These are phyloP conservation scores for Cydia strobilella DNA, from an alignment of 1,140 invertebrate genomes.

Conservation along the genomic window DNA sequence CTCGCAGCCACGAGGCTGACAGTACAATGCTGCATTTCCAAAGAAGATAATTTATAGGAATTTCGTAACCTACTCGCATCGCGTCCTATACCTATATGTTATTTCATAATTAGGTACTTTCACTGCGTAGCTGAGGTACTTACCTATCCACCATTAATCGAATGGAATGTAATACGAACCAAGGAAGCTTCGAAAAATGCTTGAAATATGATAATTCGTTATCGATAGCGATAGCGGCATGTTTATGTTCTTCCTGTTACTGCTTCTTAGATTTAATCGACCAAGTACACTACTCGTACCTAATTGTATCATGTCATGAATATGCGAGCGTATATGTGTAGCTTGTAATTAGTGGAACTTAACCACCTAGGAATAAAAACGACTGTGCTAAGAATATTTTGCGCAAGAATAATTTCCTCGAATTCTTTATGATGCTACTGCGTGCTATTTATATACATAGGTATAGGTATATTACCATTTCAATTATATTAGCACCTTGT, in stretches of 20 bases:
- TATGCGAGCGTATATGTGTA: not conserved
- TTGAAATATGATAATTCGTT: not conserved
- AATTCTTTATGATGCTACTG: not conserved
- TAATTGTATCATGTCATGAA: not conserved
- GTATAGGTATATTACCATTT: too few species aligned
- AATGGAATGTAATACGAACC: not conserved
- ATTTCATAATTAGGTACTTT: constrained; percentile 4
- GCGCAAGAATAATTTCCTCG: not conserved
- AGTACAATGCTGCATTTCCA: not conserved
- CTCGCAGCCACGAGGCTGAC: not conserved
- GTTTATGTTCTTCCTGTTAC: not conserved
- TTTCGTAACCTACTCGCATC: not conserved
- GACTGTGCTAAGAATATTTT: not conserved
- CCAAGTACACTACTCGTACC: not conserved
- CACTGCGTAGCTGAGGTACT: not conserved
- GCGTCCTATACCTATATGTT: not conserved
- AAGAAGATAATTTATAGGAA: not conserved
- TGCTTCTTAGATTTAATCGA: constrained; percentile 12
- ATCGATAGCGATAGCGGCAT: constrained; percentile 7
- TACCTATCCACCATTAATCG: not conserved
- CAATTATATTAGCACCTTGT: too few species aligned
- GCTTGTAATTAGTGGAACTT: not conserved
- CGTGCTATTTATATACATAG: not conserved
- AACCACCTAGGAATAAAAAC: not conserved
- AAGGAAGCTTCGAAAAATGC: not conserved